Evolutionary conservation across 2,113 vertebrate species (phyloP).

Genomic region (Recurvirostra avosetta): DNA sequence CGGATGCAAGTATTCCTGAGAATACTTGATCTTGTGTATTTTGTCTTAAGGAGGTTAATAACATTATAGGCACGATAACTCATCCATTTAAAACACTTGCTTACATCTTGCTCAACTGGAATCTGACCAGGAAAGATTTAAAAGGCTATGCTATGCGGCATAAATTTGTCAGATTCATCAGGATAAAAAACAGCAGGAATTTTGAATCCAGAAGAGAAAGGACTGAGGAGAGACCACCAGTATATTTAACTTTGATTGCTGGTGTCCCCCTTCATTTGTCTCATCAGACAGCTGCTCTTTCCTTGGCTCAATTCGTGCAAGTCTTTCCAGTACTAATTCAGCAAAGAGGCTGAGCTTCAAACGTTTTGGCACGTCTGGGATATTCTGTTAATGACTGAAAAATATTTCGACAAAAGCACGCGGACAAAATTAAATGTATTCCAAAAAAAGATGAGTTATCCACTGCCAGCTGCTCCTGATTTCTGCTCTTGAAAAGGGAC

Average conservation of each 20-base stretch:
- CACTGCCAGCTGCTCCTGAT: not conserved
- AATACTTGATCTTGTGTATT: not conserved
- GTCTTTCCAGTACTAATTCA: not conserved
- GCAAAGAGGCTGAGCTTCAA: not conserved
- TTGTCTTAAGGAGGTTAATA: not conserved
- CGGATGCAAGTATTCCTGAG: not conserved
- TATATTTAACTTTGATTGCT: not conserved
- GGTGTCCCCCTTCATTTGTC: not conserved
- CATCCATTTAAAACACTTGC: not conserved
- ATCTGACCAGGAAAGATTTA: not conserved
- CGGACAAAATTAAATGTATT: not conserved
- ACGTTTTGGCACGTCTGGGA: not conserved
- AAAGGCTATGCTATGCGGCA: not conserved
- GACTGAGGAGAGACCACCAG: not conserved
- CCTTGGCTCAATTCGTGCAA: not conserved
- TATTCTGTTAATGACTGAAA: not conserved
- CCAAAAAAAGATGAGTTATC: not conserved
- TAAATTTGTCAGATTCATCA: not conserved
- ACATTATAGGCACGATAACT: not conserved
- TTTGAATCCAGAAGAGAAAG: not conserved
- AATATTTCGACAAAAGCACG: not conserved
- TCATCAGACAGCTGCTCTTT: not conserved
- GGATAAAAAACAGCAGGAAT: not conserved
- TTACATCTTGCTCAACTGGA: not conserved
- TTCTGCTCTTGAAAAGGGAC: not conserved